Base-by-base conservation (phyloP, 2,113 vertebrate species). In the Ondatra zibethicus region DNA sequence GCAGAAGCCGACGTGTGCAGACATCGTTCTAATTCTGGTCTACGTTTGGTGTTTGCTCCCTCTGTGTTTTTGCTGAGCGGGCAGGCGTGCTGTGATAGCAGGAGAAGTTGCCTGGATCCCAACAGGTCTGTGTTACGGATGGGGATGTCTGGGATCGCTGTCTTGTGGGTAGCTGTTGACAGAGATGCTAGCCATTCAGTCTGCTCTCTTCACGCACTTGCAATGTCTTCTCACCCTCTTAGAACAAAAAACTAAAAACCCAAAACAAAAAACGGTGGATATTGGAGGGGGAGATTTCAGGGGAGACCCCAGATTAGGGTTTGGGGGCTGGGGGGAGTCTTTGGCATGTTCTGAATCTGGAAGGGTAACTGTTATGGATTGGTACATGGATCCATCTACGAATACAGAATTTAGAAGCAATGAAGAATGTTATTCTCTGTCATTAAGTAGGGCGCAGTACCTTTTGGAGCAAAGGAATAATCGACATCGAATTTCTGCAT, bases 91-190 rank as follows among this genome's bases (percentile, higher is more conserved):
- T 72, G 42, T 55, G 11, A 19, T 55, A 76, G 52, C n/a, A 93
- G n/a, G 45, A 96, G 89, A 78, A 92, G 87, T 31, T 85, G 84
- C 25, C 65, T 2, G 11, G 12, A 92, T 76, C n/a, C 76, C 82
- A 52, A 84, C 96, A 92, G 95, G 92, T 96, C 88, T 90, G 63
- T 95, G 73, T 66, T 45, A 84, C 66, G 80, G 19, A 47, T 63
- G 80, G 75, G 76, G 11, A 80, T 72, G 78, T 77, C 68, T 16
- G 31, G 73, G 11, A 92, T 66, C 36, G 11, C 76, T 85, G 65
- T 36, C 4, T 55, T 77, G 36, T 16, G 9, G 65, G 76, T 63
- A 82, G 55, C 3, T 9, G 66, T 91, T 77, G 80, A 65, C 47
- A 61, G 78, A 96, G 47, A 76, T 55, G 1, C 0, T 50, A 55